Evolutionary conservation across 2,113 vertebrate species (phyloP).

Genomic region (Phodopus roborovskii): DNA sequence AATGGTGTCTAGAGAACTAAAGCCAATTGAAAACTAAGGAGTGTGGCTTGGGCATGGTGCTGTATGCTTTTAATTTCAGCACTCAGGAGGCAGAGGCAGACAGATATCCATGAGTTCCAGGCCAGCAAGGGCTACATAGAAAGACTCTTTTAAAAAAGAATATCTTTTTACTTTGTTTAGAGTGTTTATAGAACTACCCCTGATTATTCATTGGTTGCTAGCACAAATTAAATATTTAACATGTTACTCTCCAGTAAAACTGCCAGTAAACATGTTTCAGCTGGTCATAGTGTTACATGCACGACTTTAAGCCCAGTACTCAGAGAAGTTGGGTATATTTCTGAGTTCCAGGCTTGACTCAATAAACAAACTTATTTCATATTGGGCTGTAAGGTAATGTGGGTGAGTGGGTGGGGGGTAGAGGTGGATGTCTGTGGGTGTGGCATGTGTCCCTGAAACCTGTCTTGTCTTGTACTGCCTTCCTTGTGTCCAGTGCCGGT

Average conservation of each 20-base stretch:
- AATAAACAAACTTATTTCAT: neutral
- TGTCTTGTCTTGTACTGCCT: neutral
- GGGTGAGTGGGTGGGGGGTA: neutral
- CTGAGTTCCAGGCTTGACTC: neutral
- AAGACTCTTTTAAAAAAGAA: neutral
- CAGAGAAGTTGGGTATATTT: no score
- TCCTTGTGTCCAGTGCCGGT: neutral
- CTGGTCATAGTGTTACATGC: neutral
- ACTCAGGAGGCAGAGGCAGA: neutral
- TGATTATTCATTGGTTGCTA: conserved; percentile 20
- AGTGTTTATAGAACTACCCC: neutral
- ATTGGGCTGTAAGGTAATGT: neutral
- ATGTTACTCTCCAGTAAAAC: neutral
- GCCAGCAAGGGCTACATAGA: neutral
- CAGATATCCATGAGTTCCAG: neutral
- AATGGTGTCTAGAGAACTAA: conserved; percentile 53
- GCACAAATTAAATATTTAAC: conserved; percentile 4
- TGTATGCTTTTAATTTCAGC: neutral
- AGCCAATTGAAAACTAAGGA: neutral
- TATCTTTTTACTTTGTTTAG: neutral
- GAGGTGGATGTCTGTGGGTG: no score
- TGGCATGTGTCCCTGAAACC: neutral
- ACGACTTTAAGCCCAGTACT: neutral
- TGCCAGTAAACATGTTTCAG: conserved; percentile 16
- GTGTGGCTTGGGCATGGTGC: neutral